Percentiles rank a stretch among this genome's conserved stretches.
These are phyloP conservation scores for Cheilosia vulpina DNA, from an alignment of 2,888 invertebrate genomes.

Conservation along the genomic window DNA sequence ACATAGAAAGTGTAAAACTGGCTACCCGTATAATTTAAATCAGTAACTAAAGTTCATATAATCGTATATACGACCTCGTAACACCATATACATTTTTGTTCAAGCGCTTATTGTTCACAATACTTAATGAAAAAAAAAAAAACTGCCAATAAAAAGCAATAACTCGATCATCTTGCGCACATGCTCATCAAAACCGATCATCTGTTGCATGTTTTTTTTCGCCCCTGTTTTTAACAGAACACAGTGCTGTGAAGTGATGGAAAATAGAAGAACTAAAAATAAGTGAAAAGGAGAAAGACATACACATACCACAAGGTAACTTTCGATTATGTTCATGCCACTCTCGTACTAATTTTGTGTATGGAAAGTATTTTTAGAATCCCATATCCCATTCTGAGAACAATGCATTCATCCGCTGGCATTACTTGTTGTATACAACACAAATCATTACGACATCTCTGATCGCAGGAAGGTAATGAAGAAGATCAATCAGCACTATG, in stretches of 20 bases:
- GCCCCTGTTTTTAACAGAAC: constrained; percentile 16
- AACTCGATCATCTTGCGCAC: constrained; percentile 38
- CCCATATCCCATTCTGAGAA: constrained; percentile 26
- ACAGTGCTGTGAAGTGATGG: neutral
- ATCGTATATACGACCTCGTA: too few species aligned
- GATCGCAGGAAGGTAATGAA: constrained; percentile 28
- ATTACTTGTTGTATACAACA: neutral
- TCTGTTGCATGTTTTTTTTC: constrained; percentile 14
- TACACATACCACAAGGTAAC: constrained; percentile 55
- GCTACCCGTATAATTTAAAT: too few species aligned
- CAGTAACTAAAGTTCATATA: too few species aligned
- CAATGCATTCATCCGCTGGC: constrained; percentile 17
- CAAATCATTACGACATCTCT: neutral
- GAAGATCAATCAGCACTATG: constrained; percentile 63
- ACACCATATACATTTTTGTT: too few species aligned
- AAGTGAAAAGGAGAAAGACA: constrained; percentile 34
- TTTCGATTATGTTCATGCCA: constrained; percentile 67
- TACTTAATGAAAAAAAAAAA: too few species aligned
- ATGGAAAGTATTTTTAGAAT: constrained; percentile 59
- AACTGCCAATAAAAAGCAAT: neutral
- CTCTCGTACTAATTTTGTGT: constrained; percentile 18
- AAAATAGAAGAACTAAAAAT: constrained; percentile 46
- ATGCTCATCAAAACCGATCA: constrained; percentile 46
- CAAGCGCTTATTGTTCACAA: too few species aligned
- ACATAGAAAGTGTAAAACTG: too few species aligned